Evolutionary conservation across 1,140 invertebrate species (phyloP), one percentile per base, ranked within the genome.

Genomic region (Catajapyx aquilonaris): DNA sequence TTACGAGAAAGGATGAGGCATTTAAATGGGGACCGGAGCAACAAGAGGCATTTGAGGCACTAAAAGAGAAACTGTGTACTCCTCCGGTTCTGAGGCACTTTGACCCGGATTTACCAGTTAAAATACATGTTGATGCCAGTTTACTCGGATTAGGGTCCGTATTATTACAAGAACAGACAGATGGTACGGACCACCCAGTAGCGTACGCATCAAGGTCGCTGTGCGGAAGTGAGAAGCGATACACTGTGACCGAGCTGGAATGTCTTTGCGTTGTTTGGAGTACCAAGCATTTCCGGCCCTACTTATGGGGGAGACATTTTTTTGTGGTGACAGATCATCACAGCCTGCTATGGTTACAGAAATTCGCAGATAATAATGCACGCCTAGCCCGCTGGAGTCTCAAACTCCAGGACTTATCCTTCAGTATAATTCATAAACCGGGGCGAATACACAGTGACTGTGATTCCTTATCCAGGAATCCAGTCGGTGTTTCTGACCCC

Each of bases 1-100:
- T 57, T 0, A 22, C 48, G 11, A 47, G 41, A 34, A 55, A 54
- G 41, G 45, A 53, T 7, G 18, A 4, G 10, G 0, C 3, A 7
- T 46, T 46, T 17, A 15, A 31, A 19, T 52, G 50, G 46, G 25
- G n/a, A 1, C 20, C 34, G 3, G 22, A 41, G 10, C 31, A 38
- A n/a, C 13, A 46, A 33, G 20, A 37, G 5, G 41, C 44, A 35
- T 51, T 53, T 31, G 23, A 43, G 1, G 31, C 16, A 11, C 9
- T 52, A 1, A 52, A 52, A 35, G 17, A 44, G 13, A 30, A 34
- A 7, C 17, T 54, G 2, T 31, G 21, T 5, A 30, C 20, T 11
- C 13, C 13, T 18, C 28, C 1, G 39, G 37, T 11, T n/a, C 44
- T 9, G 43, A 36, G 1, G 37, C 31, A 22, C 47, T 11, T 23